A percentile compares a stretch with the other conserved stretches of the same genome.
Evolutionary conservation across 2,888 invertebrate species (phyloP).

Genomic region (Ditula angustiorana): DNA sequence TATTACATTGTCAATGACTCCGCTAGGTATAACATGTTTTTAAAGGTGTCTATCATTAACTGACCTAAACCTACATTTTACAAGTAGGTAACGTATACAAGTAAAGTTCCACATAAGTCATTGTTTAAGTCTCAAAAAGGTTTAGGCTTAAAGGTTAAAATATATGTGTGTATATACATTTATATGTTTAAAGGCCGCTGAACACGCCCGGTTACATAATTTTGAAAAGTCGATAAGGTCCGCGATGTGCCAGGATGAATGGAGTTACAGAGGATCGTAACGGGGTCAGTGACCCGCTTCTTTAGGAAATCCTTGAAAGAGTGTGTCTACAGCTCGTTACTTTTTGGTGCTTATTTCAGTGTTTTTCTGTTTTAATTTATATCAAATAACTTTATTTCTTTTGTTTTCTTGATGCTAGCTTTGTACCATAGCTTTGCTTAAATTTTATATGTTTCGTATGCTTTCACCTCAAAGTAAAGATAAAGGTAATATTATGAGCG

Average conservation of each 20-base stretch:
- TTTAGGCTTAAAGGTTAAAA: constrained; percentile 1
- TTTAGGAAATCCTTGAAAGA: constrained; percentile 18
- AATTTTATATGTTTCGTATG: too few species aligned
- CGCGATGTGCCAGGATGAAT: constrained; percentile 24
- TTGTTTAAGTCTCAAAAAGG: constrained; percentile 10
- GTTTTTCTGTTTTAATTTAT: too few species aligned
- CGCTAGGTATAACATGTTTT: background rate
- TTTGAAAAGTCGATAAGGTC: constrained; percentile 40
- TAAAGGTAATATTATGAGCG: too few species aligned
- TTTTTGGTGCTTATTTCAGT: too few species aligned
- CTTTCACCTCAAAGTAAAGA: too few species aligned
- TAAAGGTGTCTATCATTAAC: background rate
- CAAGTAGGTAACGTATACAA: background rate
- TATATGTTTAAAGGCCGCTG: background rate
- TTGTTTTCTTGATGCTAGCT: too few species aligned
- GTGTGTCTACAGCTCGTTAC: too few species aligned
- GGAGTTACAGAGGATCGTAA: constrained; percentile 19
- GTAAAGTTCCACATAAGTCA: background rate
- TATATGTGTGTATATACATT: background rate
- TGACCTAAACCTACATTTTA: background rate
- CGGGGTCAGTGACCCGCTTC: constrained; percentile 29
- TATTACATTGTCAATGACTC: background rate
- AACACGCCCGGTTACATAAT: constrained; percentile 37
- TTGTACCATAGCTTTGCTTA: too few species aligned
- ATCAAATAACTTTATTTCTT: too few species aligned